Conservation (phyloP, 64 coral and sea anemone species). For the Pocillopora damicornis region DNA sequence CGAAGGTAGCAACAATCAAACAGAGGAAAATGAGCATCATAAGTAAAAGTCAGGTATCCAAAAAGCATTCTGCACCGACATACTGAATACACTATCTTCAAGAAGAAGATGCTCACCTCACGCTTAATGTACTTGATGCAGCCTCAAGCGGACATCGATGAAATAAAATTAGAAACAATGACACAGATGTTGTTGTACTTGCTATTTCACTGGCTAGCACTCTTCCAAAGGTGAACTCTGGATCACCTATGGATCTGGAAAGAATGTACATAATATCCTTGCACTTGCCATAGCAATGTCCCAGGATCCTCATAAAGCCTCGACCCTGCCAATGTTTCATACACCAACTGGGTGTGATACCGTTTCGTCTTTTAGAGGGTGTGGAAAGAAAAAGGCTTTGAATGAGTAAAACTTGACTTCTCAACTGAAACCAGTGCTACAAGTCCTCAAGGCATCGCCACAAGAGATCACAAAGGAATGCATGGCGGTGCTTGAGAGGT, state of each 20-base stretch:
- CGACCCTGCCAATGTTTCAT: too few species aligned
- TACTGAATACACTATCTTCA: not conserved
- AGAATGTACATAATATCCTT: not conserved
- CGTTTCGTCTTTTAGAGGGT: not conserved
- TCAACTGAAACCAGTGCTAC: conserved; percentile 3
- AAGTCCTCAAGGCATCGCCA: not conserved
- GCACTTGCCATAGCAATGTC: too few species aligned
- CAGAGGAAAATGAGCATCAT: not conserved
- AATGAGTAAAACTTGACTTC: not conserved
- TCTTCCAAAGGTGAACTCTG: not conserved
- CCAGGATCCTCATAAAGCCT: too few species aligned
- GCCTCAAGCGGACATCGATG: not conserved
- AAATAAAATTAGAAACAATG: conserved; percentile 15
- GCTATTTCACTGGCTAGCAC: not conserved
- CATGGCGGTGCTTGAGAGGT: too few species aligned
- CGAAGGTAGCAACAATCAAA: not conserved
- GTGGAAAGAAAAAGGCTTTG: conserved; percentile 33
- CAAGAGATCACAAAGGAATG: not conserved
- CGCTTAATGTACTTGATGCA: conserved; percentile 36
- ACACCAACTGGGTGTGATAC: too few species aligned
- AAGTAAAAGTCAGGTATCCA: not conserved
- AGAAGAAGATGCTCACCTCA: conserved; percentile 23
- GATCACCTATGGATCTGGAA: not conserved
- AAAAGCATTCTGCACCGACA: not conserved
- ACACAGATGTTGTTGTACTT: conserved; percentile 32